A percentile compares a stretch with the other conserved stretches of the same genome.
Evolutionary conservation across 64 coral and sea anemone species (phyloP).

Genomic region (Pocillopora verrucosa): DNA sequence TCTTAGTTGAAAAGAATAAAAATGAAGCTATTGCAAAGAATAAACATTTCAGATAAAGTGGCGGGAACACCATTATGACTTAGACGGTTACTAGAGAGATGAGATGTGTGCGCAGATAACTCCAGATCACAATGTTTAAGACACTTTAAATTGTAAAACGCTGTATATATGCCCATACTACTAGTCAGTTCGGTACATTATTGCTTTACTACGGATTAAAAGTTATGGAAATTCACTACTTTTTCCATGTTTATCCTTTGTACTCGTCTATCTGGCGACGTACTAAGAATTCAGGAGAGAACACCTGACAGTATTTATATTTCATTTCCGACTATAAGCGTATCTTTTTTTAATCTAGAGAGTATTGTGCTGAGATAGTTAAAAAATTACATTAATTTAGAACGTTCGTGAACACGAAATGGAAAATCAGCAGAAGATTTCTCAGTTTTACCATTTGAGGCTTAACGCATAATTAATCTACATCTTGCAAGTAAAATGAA

Average conservation of each 20-base stretch:
- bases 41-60: too few relatives aligned
- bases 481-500: neutral
- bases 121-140: neutral
- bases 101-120: too few relatives aligned
- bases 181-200: neutral
- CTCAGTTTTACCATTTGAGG: neutral
- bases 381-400: neutral
- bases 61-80: too few relatives aligned
- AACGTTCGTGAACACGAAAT: constrained; percentile 7
- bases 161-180: neutral
- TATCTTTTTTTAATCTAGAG: neutral
- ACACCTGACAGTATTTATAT: neutral
- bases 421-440: neutral
- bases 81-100: too few relatives aligned
- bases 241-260: neutral
- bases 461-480: neutral
- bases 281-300: neutral
- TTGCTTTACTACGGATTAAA: neutral
- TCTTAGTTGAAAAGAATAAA: too few relatives aligned
- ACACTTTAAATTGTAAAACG: neutral
- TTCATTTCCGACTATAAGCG: too few relatives aligned
- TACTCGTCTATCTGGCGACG: neutral
- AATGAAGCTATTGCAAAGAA: too few relatives aligned
- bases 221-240: neutral
- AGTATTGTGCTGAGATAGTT: neutral